Evolutionary conservation across 2,113 vertebrate species (phyloP), one percentile per base, ranked within the genome.

Genomic region (Brachirus orientalis): DNA sequence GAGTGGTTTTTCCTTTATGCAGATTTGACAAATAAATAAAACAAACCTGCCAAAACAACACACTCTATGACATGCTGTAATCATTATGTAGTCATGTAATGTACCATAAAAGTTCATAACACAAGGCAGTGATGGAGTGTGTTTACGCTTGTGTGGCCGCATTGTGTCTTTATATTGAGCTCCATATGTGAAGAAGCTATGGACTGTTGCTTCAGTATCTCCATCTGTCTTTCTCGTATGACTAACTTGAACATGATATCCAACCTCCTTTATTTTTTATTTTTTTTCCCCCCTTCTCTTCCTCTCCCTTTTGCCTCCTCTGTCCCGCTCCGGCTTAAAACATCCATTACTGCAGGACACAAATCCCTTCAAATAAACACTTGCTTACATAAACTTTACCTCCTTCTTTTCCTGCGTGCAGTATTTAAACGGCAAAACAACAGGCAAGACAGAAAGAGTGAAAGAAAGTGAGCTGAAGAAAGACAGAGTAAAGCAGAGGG

Each of bases 61-160:
- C 72, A 36, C 63, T 11, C 44, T 59, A 35, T 43, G 69, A 80
- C 87, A 89, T 85, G 78, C 74, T 89, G 86, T 73, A 84, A 65
- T 83, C 88, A 88, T 87, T 88, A 90, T 77, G 56, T 48, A 74
- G 80, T 84, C 79, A 48, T 91, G 83, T 90, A 88, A 84, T 65
- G 86, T 77, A 85, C 74, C 75, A 70, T 85, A 83, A 90, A 47
- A 89, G 64, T 69, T 84, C 75, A 70, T 52, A 69, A 71, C 63
- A 53, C 0, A 52, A 71, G 72, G 59, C 70, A 43, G 66, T 80
- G 88, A 84, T 75, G 77, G 80, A 86, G 80, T 69, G 58, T 74
- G 75, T 85, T 90, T 83, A 71, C 65, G 72, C 63, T 75, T 77
- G 61, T 84, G 86, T 57, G 66, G 85, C 61, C 63, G 55, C 11